Base-by-base conservation (phyloP, 2,797 vertebrate species). In the Emys orbicularis region DNA sequence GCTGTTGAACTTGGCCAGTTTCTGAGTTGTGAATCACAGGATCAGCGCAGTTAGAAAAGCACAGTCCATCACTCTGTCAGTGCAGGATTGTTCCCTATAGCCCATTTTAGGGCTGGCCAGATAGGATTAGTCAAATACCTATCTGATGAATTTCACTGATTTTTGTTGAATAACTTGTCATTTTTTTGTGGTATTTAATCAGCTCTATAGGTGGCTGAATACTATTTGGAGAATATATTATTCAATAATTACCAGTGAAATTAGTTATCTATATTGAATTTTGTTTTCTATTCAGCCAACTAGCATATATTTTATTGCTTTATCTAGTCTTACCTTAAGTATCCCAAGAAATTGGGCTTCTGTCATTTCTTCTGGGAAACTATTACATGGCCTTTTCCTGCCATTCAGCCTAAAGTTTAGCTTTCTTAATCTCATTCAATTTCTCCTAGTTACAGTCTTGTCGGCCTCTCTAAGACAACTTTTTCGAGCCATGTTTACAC, bases 371-470 rank as follows among this genome's bases (percentile, higher is more conserved):
- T 54, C 86, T 83, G 57, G 41, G 94, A 95, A 95, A 94, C 44
- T 65, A 90, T 53, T 59, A 90, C 2, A 16, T 50, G 41, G 87
- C 37, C 27, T 94, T 90, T 94, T 81, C 77, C 54, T 49, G 82
- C 90, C 93, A 92, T 88, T 96, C 90, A 85, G 77, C 84, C 49
- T 79, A 88, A 68, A 68, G 83, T 57, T 86, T 81, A 94, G 88
- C n/a, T 72, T 90, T 89, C 88, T 84, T 37, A 76, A 77, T 85
- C 94, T 80, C 90, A 93, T 90, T 41, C 53, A 54, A 49, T 74
- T 95, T 93, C n/a, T 89, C 53, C 90, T 90, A 84, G 74, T 68
- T 95, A 84, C 86, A 76, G 84, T 86, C 76, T 72, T 47, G 34
- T 81, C 37, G 89, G n/a, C n/a, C 19, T 21, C 53, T 52, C 4